Conservation (phyloP, 1,140 invertebrate genomes). For the Drosophila nannoptera region DNA sequence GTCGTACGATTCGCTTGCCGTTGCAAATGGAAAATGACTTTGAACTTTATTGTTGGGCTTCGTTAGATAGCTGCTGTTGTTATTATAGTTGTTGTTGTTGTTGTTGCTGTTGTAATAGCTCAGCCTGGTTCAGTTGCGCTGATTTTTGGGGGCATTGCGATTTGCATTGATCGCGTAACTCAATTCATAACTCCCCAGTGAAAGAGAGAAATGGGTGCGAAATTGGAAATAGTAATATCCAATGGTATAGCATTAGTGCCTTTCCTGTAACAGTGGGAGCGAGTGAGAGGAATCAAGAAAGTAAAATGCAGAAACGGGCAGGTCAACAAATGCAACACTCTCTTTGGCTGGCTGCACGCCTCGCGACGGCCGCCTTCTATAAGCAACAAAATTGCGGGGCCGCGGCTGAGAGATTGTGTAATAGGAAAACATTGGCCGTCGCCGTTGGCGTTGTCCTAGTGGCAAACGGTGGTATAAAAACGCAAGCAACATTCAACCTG, state of each 20-base stretch:
- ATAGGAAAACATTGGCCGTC: constrained; percentile 44
- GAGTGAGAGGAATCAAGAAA: constrained; percentile 3
- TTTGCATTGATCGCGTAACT: constrained; percentile 69
- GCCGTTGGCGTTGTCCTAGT: constrained; percentile 45
- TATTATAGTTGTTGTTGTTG: constrained; percentile 22
- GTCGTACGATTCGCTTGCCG: constrained; percentile 18
- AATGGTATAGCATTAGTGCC: background rate
- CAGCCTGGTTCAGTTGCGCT: constrained; percentile 36
- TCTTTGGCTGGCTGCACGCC: constrained; percentile 43
- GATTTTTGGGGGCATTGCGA: constrained; percentile 31
- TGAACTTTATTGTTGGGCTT: constrained; percentile 68
- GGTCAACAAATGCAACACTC: constrained; percentile 62
- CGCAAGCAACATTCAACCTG: constrained; percentile 40
- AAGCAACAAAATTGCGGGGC: constrained; percentile 38
- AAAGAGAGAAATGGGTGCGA: constrained; percentile 38
- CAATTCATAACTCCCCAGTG: constrained; percentile 62
- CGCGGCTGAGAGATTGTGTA: constrained; percentile 56
- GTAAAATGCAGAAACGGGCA: constrained; percentile 16
- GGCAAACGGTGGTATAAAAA: constrained; percentile 57
- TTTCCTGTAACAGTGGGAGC: background rate
- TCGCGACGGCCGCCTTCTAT: constrained; percentile 51
- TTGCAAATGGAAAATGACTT: constrained; percentile 73
- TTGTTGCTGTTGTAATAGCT: constrained; percentile 19
- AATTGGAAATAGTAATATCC: constrained; percentile 17
- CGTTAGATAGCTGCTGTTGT: too few species aligned